Conservation (phyloP, 2,797 vertebrate species). For the Eulemur albifrons region DNA sequence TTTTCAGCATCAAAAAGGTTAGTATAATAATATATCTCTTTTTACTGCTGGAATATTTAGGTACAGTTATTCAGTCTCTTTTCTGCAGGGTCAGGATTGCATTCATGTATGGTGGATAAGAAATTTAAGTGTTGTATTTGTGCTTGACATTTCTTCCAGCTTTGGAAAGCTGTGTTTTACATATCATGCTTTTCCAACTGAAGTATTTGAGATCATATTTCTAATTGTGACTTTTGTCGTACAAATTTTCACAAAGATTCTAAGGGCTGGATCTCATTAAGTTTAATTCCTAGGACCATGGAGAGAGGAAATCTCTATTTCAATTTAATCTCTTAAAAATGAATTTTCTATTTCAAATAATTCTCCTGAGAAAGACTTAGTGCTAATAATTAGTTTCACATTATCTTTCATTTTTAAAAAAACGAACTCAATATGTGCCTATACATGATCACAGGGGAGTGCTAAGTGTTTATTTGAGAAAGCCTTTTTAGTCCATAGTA, state of each 20-base stretch:
- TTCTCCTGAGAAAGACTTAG: slow-evolving; percentile 34
- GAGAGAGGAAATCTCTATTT: slow-evolving; percentile 24
- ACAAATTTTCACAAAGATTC: slow-evolving; percentile 17
- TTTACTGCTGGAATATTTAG: neutral
- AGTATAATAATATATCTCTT: neutral
- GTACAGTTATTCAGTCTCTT: neutral
- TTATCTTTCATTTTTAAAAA: slow-evolving; percentile 30
- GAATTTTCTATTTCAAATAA: slow-evolving; percentile 26
- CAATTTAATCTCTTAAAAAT: slow-evolving; percentile 39
- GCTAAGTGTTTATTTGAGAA: slow-evolving; percentile 41
- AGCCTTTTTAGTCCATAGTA: neutral
- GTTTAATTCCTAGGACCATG: slow-evolving; percentile 37
- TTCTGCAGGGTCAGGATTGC: neutral
- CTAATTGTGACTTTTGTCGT: slow-evolving; percentile 39
- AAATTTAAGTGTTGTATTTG: slow-evolving; percentile 16
- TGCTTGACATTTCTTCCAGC: neutral
- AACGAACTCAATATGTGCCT: neutral
- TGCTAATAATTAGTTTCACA: slow-evolving; percentile 21
- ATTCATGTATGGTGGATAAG: neutral
- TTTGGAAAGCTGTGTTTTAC: neutral
- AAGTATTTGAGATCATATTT: slow-evolving; percentile 34
- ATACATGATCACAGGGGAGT: neutral
- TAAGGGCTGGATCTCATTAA: slow-evolving; percentile 37
- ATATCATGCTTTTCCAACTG: neutral
- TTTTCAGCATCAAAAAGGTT: slow-evolving; percentile 34